Evolutionary conservation across 2,888 invertebrate genomes (phyloP).

Genomic region (Stratiomys singularior): DNA sequence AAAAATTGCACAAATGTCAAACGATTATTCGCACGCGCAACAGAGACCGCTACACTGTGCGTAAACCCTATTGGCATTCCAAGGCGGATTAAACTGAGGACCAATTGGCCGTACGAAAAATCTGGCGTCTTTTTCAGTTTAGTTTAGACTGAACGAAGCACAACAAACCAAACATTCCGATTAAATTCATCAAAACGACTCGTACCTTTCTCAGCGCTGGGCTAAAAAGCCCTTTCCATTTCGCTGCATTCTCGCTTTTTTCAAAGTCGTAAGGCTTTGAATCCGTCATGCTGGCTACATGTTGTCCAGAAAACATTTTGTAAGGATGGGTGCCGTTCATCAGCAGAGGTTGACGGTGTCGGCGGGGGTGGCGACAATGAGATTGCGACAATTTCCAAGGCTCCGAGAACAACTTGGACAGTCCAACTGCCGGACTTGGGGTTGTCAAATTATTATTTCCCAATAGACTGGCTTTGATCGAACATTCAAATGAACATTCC

Average conservation of each 20-base stretch:
- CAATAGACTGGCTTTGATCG: background rate
- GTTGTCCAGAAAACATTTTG: conserved; percentile 53
- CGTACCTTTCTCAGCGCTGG: conserved; percentile 87
- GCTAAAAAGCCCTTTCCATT: conserved; percentile 93
- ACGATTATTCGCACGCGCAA: conserved; percentile 32
- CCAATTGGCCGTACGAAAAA: background rate
- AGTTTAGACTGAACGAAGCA: background rate
- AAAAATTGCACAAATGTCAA: conserved; percentile 48
- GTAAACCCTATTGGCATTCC: conserved; percentile 41
- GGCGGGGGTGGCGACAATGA: background rate
- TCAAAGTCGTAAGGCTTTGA: conserved; percentile 75
- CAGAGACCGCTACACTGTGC: conserved; percentile 23
- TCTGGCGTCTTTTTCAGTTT: background rate
- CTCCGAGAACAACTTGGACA: background rate
- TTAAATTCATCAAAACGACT: background rate
- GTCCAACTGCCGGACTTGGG: background rate
- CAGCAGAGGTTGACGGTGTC: background rate
- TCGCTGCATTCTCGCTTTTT: conserved; percentile 86
- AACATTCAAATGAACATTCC: background rate
- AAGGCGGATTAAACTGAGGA: conserved; percentile 13
- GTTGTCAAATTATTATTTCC: background rate
- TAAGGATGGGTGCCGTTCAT: conserved; percentile 6
- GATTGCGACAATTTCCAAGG: background rate
- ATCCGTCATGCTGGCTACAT: conserved; percentile 50
- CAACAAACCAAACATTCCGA: background rate